phyloP scores from a whole-genome alignment of 2,888 invertebrate species.

The Norana najaformis region DNA sequence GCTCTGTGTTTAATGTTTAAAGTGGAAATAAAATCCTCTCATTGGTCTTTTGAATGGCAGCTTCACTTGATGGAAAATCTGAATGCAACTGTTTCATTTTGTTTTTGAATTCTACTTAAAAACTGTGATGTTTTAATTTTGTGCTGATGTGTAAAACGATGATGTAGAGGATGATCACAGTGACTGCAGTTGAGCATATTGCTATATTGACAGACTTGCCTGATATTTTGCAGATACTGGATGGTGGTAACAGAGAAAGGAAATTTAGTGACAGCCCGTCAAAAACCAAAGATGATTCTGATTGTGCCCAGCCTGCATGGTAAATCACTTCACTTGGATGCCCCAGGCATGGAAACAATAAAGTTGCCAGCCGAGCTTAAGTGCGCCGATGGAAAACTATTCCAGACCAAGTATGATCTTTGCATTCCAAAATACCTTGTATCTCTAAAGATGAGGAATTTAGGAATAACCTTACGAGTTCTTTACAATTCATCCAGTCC shows the following conservation, averaged over 20 bases:
- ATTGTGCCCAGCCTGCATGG: conserved; percentile 45
- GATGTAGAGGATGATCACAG: no score
- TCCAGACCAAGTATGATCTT: not conserved
- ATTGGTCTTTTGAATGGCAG: no score
- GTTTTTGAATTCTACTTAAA: no score
- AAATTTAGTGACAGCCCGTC: conserved; percentile 47
- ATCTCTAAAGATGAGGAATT: not conserved
- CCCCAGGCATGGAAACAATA: conserved; percentile 43
- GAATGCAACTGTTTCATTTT: no score
- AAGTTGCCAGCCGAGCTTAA: not conserved
- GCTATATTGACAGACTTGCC: not conserved
- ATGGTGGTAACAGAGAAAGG: conserved; percentile 46
- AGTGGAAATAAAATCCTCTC: no score
- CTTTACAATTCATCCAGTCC: not conserved
- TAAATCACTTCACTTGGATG: conserved; percentile 47
- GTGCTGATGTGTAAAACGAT: no score
- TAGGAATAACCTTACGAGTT: not conserved
- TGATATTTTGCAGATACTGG: conserved; percentile 46
- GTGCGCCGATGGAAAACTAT: not conserved
- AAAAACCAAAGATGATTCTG: conserved; percentile 48
- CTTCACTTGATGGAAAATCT: no score
- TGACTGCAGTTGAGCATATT: no score
- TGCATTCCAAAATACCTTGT: not conserved
- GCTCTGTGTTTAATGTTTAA: not conserved
- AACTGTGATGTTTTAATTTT: no score